phyloP scores from a whole-genome alignment of 2,113 vertebrate genomes.

The Excalfactoria chinensis region DNA sequence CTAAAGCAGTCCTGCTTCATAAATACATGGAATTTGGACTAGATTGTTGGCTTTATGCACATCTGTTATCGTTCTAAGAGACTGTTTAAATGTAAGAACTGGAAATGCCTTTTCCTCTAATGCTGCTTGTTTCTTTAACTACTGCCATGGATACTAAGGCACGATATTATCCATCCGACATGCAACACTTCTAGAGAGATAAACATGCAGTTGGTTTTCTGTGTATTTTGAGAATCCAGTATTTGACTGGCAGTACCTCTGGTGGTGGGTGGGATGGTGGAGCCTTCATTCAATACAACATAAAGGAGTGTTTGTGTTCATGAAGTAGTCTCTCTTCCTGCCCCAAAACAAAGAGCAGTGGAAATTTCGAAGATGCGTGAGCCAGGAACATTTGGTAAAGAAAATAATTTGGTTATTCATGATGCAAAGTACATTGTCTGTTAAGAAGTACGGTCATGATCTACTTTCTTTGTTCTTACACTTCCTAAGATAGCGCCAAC shows the following conservation, averaged over 20 bases:
- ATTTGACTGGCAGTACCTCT: neutral
- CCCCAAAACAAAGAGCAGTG: slow-evolving; percentile 47
- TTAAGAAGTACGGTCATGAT: slow-evolving; percentile 3
- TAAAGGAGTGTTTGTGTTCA: slow-evolving; percentile 1
- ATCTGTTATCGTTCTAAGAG: no score
- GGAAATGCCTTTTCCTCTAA: neutral
- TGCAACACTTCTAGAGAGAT: neutral
- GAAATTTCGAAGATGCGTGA: slow-evolving; percentile 12
- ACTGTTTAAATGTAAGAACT: no score
- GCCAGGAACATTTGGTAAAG: slow-evolving; percentile 24
- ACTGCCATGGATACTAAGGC: neutral
- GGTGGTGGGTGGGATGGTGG: neutral
- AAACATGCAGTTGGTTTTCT: neutral
- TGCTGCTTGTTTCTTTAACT: neutral
- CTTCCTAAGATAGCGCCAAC: slow-evolving; percentile 24
- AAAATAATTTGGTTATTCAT: neutral
- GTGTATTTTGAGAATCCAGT: neutral
- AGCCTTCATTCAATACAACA: neutral
- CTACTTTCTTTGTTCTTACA: slow-evolving; percentile 40
- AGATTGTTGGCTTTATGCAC: no score
- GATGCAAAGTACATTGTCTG: neutral
- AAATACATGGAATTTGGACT: no score
- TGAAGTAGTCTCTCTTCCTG: slow-evolving; percentile 35
- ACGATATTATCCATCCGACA: neutral
- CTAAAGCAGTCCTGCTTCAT: no score